Evolutionary conservation across 2,797 vertebrate genomes (phyloP).

Genomic region (Coreius guichenoti): DNA sequence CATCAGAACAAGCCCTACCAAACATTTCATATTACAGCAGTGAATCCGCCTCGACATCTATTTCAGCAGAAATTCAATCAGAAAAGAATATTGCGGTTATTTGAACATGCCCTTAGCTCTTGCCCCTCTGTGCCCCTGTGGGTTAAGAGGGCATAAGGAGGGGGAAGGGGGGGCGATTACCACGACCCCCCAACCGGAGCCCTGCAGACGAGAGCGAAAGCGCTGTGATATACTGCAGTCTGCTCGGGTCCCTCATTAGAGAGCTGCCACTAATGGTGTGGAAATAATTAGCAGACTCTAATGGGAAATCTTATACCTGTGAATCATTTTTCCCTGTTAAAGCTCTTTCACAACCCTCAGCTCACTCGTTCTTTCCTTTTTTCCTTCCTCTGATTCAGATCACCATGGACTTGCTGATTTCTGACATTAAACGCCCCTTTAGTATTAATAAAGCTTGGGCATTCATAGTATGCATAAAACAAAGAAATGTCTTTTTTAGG

Average conservation of each 20-base stretch:
- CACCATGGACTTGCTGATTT: slow-evolving; percentile 15
- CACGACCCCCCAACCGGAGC: slow-evolving; percentile 9
- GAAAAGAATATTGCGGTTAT: slow-evolving; percentile 1
- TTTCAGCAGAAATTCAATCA: slow-evolving; percentile 33
- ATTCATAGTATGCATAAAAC: neutral
- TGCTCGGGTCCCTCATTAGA: slow-evolving; percentile 84
- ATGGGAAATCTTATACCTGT: slow-evolving; percentile 84
- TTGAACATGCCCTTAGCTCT: slow-evolving; percentile 34
- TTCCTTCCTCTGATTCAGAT: neutral
- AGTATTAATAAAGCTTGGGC: neutral
- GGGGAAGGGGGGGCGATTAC: slow-evolving; percentile 21
- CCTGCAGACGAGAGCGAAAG: slow-evolving; percentile 66
- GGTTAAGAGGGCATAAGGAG: slow-evolving; percentile 36
- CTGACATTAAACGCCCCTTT: neutral
- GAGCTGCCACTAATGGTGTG: slow-evolving; percentile 86
- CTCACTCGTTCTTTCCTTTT: slow-evolving; percentile 1
- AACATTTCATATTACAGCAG: neutral
- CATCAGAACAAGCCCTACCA: neutral
- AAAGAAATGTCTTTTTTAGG: neutral
- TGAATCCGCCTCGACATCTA: slow-evolving; percentile 10
- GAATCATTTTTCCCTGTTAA: slow-evolving; percentile 80
- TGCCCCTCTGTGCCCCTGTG: slow-evolving; percentile 43
- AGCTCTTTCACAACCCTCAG: slow-evolving; percentile 5
- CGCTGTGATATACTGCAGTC: slow-evolving; percentile 78
- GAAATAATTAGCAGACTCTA: slow-evolving; percentile 86